Percentiles rank a stretch among this genome's conserved stretches.
phyloP scores from a whole-genome alignment of 2,888 invertebrate genomes.

The Calliphora vomitoria region DNA sequence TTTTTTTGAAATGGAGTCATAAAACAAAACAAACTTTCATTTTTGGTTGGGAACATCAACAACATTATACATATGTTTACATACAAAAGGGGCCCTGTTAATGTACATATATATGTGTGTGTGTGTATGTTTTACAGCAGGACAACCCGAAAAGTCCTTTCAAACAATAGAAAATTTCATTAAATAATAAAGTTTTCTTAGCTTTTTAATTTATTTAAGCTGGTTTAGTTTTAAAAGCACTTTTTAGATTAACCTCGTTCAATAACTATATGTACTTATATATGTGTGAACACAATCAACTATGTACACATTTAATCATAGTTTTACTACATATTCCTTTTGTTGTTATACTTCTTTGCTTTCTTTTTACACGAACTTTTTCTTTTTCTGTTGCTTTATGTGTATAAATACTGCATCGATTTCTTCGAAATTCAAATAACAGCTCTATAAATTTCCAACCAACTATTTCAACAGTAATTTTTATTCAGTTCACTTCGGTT shows the following conservation, averaged over 20 bases:
- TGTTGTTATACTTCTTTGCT: neutral
- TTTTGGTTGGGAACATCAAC: too few species aligned
- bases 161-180: too few species aligned
- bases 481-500: conserved; percentile 20
- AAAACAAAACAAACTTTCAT: too few species aligned
- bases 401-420: conserved; percentile 35
- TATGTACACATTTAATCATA: conserved; percentile 19
- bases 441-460: conserved; percentile 10
- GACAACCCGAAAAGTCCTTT: too few species aligned
- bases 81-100: too few species aligned
- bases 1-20: too few species aligned
- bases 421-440: conserved; percentile 11
- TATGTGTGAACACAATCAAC: neutral
- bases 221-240: too few species aligned
- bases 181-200: too few species aligned
- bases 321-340: conserved; percentile 17
- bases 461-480: conserved; percentile 9
- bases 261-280: neutral
- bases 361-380: conserved; percentile 2
- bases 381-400: neutral
- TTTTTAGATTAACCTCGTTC: neutral
- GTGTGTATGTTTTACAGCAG: too few species aligned
- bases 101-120: too few species aligned
- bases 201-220: too few species aligned
- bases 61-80: too few species aligned